These are phyloP conservation scores for Bombus pyrosoma DNA, from an alignment of 1,140 invertebrate genomes.

Conservation along the genomic window DNA sequence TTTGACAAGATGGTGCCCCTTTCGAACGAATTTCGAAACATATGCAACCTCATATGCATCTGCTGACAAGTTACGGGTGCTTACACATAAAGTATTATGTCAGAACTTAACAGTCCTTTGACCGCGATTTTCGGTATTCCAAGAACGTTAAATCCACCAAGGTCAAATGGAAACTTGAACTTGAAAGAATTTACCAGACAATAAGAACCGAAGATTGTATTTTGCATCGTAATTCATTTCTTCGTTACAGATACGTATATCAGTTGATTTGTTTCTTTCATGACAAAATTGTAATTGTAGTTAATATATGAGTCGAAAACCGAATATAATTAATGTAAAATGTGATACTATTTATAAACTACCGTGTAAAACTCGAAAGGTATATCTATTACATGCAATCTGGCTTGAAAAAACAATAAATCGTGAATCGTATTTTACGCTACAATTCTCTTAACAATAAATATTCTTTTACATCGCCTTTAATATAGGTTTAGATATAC, in stretches of 20 bases:
- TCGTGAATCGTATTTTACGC: neutral
- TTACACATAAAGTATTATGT: constrained; percentile 40
- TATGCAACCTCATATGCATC: constrained; percentile 31
- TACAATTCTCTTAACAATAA: constrained; percentile 6
- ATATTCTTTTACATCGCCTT: neutral
- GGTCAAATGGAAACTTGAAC: constrained; percentile 9
- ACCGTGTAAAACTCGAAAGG: neutral
- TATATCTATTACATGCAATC: neutral
- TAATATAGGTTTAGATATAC: neutral
- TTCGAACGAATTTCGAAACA: constrained; percentile 46
- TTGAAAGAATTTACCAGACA: constrained; percentile 11
- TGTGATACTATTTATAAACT: neutral
- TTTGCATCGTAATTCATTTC: neutral
- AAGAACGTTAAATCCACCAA: constrained; percentile 13
- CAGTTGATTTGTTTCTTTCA: neutral
- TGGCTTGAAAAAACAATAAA: neutral
- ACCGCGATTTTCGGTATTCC: constrained; percentile 31
- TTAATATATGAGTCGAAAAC: neutral
- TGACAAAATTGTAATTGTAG: neutral
- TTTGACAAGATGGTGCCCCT: constrained; percentile 42
- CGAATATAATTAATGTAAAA: neutral
- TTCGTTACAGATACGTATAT: neutral
- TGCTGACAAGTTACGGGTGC: constrained; percentile 25
- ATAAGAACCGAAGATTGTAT: neutral
- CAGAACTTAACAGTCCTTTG: constrained; percentile 23